These are phyloP conservation scores for Meriones psammophilus DNA, from an alignment of 2,797 vertebrate species.

Conservation along the genomic window DNA sequence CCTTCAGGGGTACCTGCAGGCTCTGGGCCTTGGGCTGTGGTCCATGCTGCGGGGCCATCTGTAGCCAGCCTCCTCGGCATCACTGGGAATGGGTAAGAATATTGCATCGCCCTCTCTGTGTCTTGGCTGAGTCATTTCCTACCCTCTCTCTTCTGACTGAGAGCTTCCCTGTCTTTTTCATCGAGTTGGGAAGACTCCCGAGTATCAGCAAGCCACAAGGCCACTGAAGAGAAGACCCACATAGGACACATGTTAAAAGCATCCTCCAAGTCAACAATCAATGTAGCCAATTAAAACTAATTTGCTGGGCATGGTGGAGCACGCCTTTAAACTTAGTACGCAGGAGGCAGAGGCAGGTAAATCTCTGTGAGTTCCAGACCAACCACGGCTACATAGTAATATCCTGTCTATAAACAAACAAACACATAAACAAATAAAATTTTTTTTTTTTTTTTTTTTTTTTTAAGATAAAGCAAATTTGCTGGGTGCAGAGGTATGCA, in stretches of 20 bases:
- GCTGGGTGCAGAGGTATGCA: background rate
- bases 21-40: rapidly evolving
- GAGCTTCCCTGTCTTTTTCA: no score
- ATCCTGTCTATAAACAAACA: background rate
- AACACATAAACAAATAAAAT: background rate
- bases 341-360: background rate
- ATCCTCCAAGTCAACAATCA: background rate
- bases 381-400: background rate
- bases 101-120: background rate
- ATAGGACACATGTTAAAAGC: background rate
- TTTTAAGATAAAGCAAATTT: background rate
- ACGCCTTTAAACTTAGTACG: background rate
- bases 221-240: background rate
- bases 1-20: background rate
- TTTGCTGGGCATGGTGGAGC: background rate
- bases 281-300: background rate
- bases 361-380: background rate
- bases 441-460: background rate
- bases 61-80: background rate
- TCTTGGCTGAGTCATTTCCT: background rate
- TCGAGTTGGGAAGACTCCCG: rapidly evolving
- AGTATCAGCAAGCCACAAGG: background rate
- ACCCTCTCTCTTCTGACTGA: background rate
- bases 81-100: rapidly evolving
- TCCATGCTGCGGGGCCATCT: rapidly evolving